Evolutionary conservation across 1,140 invertebrate genomes (phyloP).

Genomic region (Drosophila trapezifrons): DNA sequence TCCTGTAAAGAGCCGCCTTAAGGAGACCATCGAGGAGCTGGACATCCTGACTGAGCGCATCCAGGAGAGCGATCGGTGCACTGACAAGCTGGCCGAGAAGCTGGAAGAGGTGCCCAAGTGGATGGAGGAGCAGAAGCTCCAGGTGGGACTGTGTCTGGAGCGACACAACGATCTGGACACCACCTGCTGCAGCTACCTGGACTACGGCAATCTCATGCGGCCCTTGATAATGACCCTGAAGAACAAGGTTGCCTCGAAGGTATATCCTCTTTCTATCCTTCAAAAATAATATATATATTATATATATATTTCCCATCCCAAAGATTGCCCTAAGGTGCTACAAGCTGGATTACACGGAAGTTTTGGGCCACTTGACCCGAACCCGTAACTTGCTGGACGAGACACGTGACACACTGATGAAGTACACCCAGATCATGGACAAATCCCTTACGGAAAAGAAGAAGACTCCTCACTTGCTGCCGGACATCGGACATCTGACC

Average conservation of each 20-base stretch:
- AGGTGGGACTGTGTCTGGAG: constrained; percentile 17
- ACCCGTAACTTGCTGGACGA: neutral
- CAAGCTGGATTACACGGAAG: neutral
- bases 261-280: too few relatives aligned
- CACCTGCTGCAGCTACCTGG: neutral
- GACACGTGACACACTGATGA: neutral
- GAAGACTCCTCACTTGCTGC: neutral
- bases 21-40: constrained; percentile 4
- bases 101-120: constrained; percentile 15
- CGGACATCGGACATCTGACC: neutral
- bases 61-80: neutral
- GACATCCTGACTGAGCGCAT: neutral
- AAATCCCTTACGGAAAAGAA: neutral
- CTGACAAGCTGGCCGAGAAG: neutral
- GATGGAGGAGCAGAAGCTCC: neutral
- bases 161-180: constrained; percentile 21
- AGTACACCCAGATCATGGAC: neutral
- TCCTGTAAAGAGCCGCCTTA: neutral
- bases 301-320: too few relatives aligned
- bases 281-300: too few relatives aligned
- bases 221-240: neutral
- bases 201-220: constrained; percentile 5
- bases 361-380: neutral
- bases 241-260: neutral
- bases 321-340: neutral